phyloP scores from a whole-genome alignment of 1,140 invertebrate species.

The Lepidotrigona ventralis region DNA sequence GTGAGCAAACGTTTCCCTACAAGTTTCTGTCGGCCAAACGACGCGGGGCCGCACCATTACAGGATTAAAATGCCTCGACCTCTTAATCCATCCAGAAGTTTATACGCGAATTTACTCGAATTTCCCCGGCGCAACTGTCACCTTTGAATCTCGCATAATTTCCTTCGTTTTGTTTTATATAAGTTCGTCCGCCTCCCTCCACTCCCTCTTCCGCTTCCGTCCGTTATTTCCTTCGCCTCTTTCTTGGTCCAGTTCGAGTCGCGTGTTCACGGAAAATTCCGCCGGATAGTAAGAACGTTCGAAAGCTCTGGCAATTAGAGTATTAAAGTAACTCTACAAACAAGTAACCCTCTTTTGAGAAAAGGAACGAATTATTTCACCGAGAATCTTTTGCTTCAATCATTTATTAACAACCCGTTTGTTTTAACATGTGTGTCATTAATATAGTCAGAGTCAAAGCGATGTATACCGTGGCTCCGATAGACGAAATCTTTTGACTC shows the following conservation, averaged over 20 bases:
- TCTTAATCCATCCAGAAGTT: constrained; percentile 8
- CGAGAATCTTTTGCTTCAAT: background rate
- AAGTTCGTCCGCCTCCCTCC: background rate
- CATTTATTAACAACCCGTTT: background rate
- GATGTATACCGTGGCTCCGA: background rate
- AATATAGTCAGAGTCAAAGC: background rate
- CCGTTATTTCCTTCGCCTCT: background rate
- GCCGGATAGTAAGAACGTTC: background rate
- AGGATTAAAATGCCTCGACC: constrained; percentile 18
- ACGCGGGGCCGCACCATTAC: background rate
- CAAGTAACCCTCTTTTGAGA: background rate
- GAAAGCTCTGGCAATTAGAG: background rate
- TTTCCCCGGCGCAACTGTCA: background rate
- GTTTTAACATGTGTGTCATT: background rate
- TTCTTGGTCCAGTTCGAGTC: too few species aligned
- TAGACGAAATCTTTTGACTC: background rate
- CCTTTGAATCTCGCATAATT: background rate
- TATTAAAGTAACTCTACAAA: constrained; percentile 7
- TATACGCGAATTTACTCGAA: constrained; percentile 1
- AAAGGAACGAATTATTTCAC: background rate
- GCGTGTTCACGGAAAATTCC: background rate
- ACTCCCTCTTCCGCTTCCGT: too few species aligned
- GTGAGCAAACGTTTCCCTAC: constrained; percentile 1
- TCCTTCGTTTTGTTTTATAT: background rate
- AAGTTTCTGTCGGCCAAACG: background rate